Percentiles rank a stretch among this genome's conserved stretches.
These are phyloP conservation scores for Chloroceryle inda DNA, from an alignment of 2,797 vertebrate species.

Conservation along the genomic window DNA sequence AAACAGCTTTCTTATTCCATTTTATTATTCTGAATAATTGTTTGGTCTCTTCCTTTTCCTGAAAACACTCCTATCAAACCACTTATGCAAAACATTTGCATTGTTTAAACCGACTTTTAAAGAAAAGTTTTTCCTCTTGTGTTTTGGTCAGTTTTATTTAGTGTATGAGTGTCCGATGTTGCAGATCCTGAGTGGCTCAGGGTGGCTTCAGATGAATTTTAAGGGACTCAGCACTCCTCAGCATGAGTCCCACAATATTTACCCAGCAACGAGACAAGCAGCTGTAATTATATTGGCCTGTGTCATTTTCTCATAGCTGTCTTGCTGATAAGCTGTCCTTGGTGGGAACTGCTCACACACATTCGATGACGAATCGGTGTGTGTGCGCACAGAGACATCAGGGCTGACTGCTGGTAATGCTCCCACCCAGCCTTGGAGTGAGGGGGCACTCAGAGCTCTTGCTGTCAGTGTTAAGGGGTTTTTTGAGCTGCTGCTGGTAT, in stretches of 20 bases:
- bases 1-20: neutral
- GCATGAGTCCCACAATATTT: neutral
- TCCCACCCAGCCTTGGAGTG: neutral
- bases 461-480: neutral
- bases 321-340: constrained; percentile 29
- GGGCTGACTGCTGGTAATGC: neutral
- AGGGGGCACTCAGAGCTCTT: rapidly evolving
- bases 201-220: neutral
- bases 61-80: neutral
- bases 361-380: rapidly evolving
- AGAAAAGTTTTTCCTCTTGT: neutral
- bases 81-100: neutral
- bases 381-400: neutral
- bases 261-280: neutral
- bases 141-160: neutral
- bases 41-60: neutral
- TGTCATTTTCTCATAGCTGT: neutral
- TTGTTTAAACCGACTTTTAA: neutral
- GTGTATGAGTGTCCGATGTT: neutral
- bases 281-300: constrained; percentile 2
- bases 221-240: constrained; percentile 3
- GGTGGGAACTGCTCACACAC: neutral
- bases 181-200: neutral
- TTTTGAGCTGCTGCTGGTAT: neutral
- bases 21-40: neutral